Percentiles rank a stretch among this genome's conserved stretches.
These are phyloP conservation scores for Diachasmimorpha longicaudata DNA, from an alignment of 1,140 invertebrate species.

Conservation along the genomic window DNA sequence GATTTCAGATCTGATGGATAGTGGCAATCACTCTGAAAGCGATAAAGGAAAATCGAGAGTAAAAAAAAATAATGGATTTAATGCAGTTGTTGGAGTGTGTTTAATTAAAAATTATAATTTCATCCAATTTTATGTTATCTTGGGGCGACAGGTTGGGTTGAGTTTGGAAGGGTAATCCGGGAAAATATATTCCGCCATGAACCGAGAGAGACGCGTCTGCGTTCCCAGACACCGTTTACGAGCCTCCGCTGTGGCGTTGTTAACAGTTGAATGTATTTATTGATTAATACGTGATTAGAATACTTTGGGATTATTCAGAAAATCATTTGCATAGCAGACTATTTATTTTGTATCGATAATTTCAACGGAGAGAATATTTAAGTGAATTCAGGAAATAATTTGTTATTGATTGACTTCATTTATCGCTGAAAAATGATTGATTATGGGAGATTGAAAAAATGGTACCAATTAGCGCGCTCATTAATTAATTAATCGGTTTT, in stretches of 20 bases:
- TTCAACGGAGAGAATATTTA: too few species aligned
- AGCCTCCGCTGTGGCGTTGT: slow-evolving; percentile 38
- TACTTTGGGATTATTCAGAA: not conserved
- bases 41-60: not conserved
- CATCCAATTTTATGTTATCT: not conserved
- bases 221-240: slow-evolving; percentile 50
- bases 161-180: not conserved
- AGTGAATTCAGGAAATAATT: too few species aligned
- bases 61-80: not conserved
- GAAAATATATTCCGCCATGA: slow-evolving; percentile 18
- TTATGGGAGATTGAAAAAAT: too few species aligned
- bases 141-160: not conserved
- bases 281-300: slow-evolving; percentile 48
- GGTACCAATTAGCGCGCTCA: too few species aligned
- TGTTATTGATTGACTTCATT: too few species aligned
- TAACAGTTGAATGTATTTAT: slow-evolving; percentile 52
- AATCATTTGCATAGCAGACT: too few species aligned
- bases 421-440: too few species aligned
- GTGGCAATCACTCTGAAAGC: not conserved
- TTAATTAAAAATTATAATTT: slow-evolving; percentile 4
- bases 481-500: too few species aligned
- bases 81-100: not conserved
- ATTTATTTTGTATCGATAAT: too few species aligned
- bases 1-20: not conserved
- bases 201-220: slow-evolving; percentile 34